Base-by-base conservation (phyloP, 2,888 invertebrate genomes). In the Tetragnatha montana region DNA sequence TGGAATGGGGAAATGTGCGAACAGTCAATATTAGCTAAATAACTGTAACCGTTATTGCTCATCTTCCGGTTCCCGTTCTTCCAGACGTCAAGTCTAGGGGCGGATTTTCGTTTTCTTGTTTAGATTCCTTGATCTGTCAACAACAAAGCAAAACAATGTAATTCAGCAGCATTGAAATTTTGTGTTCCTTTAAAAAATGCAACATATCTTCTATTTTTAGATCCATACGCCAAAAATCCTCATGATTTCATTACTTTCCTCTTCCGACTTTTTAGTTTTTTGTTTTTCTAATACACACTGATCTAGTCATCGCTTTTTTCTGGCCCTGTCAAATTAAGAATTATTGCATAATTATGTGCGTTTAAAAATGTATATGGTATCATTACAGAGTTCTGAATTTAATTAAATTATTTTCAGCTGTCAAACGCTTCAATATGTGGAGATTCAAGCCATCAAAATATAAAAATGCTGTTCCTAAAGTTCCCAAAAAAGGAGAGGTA, bases 371-470 rank as follows among this genome's bases (percentile, higher is more conserved):
- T 35, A 2, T 35, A 4, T 35, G 4, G 35, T 35, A 35, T 35
- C 35, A 35, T 35, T 35, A 4, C 35, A 4, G 35, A 35, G 1
- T 68, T 22, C 47, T 83, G 0, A 17, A 10, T 8, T 35, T 47
- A 70, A 49, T 47, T 3, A 7, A n/a, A 47, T 83, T 35, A 6
- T 22, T 19, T 49, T 47, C 47, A 49, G 19, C 8, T 68, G 8
- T 14, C 21, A 17, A 8, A 74, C 75, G 69, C 68, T 73, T 50
- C 21, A 73, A 12, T 49, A 92, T 92, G 92, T 92, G 92, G 89
- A 91, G 98, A 94, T 98, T 98, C 94, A 98, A 98, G 95, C 97
- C 98, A 93, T 98, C 98, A 91, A 99, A 99, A 94, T 99, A 97
- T 94, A 99, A 98, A 95, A 99, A 99, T 96, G 98, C 98, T 91